Evolutionary conservation across 2,797 vertebrate genomes (phyloP), one percentile per base, ranked within the genome.

Genomic region (Clarias platycephalus): DNA sequence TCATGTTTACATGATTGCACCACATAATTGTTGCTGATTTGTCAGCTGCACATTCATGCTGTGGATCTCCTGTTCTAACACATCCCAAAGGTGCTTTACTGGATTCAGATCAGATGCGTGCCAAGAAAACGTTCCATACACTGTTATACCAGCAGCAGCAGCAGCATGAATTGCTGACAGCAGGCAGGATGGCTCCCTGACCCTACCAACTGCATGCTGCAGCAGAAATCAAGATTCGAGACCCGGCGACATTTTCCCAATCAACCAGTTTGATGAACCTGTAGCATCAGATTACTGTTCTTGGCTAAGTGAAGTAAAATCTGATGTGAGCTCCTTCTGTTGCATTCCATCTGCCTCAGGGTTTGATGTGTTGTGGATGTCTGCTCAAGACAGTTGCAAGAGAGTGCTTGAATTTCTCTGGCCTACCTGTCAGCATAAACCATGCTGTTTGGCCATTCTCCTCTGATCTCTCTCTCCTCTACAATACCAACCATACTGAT

Each of bases 51-150:
- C 57, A 78, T 62, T 62, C 34, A 66, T 49, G 78, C 62, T 31
- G 37, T 28, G 37, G 49, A 80, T 26, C 15, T 64, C 78, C n/a
- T 66, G 26, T 80, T 31, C 24, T 55, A 70, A 31, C 49, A 40
- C 53, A 68, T 81, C 80, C 28, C 53, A 37, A 81, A 70, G 15
- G 80, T 70, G 53, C 26, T 70, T 37, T 26, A 28, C 24, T 66
- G 24, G 78, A 49, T 63, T 77, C 44, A 67, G 26, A 68, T 81
- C 28, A 55, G 64, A 64, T 49, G 63, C 44, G 37, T 64, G 40
- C 78, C 64, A 12, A 66, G 80, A 70, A 57, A 37, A 70, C 15
- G 20, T 26, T 37, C 49, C 22, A n/a, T 49, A 34, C 40, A 66
- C 78, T 0, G 15, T 81, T 81, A 81, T 31, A 37, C 80, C 53